Evolutionary conservation across 1,140 invertebrate genomes (phyloP).

Genomic region (Calliphora vicina): DNA sequence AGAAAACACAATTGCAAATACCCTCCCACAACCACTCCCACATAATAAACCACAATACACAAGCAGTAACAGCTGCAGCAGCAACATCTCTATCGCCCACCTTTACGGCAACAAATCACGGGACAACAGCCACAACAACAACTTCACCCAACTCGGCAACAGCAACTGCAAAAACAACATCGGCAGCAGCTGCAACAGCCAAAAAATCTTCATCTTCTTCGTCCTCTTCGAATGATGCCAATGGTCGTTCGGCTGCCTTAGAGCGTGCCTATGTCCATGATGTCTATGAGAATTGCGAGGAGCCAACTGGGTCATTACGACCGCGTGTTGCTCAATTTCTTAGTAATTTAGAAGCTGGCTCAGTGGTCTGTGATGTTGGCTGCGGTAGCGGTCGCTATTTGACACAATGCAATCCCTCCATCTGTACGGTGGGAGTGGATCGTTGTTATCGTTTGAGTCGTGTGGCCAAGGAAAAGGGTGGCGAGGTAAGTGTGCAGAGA

Average conservation of each 20-base stretch:
- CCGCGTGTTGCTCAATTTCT: slow-evolving; percentile 88
- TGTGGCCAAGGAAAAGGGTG: slow-evolving; percentile 77
- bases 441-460: slow-evolving; percentile 82
- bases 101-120: neutral
- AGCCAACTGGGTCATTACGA: slow-evolving; percentile 78
- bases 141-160: slow-evolving; percentile 26
- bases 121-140: slow-evolving; percentile 34
- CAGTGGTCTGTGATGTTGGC: slow-evolving; percentile 91
- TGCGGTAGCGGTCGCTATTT: slow-evolving; percentile 95
- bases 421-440: slow-evolving; percentile 88
- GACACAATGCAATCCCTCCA: slow-evolving; percentile 79
- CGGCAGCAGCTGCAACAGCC: neutral
- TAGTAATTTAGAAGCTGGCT: slow-evolving; percentile 85
- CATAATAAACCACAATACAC: neutral
- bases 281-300: slow-evolving; percentile 86
- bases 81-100: neutral
- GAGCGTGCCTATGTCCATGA: slow-evolving; percentile 95
- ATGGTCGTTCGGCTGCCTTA: slow-evolving; percentile 74
- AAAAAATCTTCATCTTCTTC: slow-evolving; percentile 9
- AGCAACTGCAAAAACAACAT: neutral
- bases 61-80: neutral
- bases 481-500: slow-evolving; percentile 73
- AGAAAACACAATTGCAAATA: neutral
- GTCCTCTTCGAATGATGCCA: slow-evolving; percentile 51
- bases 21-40: slow-evolving; percentile 14